Conservation (phyloP, 2,797 vertebrate genomes). For the Syndactyla subalaris region DNA sequence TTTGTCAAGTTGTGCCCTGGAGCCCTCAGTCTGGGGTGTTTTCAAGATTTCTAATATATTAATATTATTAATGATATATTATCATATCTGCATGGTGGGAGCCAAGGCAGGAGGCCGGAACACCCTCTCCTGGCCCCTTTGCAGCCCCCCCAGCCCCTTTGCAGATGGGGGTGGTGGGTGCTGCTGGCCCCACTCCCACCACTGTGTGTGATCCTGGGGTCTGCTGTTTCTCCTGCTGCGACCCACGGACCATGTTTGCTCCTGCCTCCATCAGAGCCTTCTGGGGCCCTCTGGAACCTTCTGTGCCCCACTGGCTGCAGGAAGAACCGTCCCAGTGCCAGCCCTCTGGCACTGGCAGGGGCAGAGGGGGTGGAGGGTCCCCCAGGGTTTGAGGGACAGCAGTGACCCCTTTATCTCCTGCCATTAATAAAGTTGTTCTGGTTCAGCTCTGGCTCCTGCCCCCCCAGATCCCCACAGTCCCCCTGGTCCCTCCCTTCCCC, state of each 20-base stretch:
- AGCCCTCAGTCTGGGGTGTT: background rate
- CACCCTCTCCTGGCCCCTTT: background rate
- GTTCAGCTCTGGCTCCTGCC: background rate
- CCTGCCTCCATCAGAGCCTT: rapidly evolving
- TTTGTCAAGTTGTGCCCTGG: background rate
- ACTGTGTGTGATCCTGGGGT: rapidly evolving
- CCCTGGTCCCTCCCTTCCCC: background rate
- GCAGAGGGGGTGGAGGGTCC: background rate
- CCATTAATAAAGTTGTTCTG: background rate
- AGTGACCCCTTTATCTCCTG: background rate
- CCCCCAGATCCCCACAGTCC: rapidly evolving
- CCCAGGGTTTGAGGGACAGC: rapidly evolving
- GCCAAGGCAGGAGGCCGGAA: background rate
- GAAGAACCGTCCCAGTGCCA: background rate
- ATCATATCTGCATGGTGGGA: background rate
- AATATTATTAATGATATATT: background rate
- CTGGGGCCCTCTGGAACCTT: rapidly evolving
- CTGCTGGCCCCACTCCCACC: background rate
- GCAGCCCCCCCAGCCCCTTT: background rate
- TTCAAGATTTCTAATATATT: background rate
- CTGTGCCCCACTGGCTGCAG: background rate
- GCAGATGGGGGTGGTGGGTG: background rate
- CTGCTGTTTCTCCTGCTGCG: rapidly evolving
- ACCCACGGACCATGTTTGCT: rapidly evolving
- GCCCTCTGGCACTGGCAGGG: background rate